Evolutionary conservation across 92 coral and sea anemone species (phyloP).

Genomic region (Epizoanthus ramosus): DNA sequence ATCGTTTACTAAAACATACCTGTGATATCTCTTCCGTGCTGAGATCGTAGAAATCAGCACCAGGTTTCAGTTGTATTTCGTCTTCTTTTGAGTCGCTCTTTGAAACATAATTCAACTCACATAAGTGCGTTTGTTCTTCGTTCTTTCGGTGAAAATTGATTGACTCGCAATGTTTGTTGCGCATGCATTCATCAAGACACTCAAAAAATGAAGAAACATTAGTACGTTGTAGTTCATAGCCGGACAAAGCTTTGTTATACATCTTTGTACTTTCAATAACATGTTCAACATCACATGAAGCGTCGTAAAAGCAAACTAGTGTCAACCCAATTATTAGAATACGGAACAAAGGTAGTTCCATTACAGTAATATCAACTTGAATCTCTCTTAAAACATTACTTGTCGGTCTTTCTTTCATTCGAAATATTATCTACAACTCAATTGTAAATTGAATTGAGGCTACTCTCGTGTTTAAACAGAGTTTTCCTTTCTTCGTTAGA

Average conservation of each 20-base stretch:
- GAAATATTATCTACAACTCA: too few relatives aligned
- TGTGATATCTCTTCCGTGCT: slow-evolving; percentile 30
- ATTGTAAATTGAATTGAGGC: too few relatives aligned
- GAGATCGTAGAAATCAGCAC: slow-evolving; percentile 45
- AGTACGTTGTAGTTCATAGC: not conserved
- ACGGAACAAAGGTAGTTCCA: too few relatives aligned
- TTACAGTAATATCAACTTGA: too few relatives aligned
- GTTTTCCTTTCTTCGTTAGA: too few relatives aligned
- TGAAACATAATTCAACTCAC: slow-evolving; percentile 29
- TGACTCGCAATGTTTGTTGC: slow-evolving; percentile 52
- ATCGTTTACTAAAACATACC: slow-evolving; percentile 30
- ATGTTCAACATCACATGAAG: not conserved
- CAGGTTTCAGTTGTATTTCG: not conserved
- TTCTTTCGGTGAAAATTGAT: slow-evolving; percentile 21
- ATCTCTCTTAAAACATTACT: too few relatives aligned
- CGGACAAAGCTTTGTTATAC: not conserved
- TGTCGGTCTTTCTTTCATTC: too few relatives aligned
- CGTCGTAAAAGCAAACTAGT: not conserved
- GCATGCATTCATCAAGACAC: slow-evolving; percentile 56
- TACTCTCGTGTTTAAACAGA: too few relatives aligned
- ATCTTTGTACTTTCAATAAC: not conserved
- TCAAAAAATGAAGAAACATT: slow-evolving; percentile 33
- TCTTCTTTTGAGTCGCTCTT: not conserved
- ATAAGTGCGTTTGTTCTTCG: not conserved
- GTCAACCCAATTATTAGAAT: too few relatives aligned